Conservation (phyloP, 2,113 vertebrate species). For the Boulengeromyrus knoepffleri region DNA sequence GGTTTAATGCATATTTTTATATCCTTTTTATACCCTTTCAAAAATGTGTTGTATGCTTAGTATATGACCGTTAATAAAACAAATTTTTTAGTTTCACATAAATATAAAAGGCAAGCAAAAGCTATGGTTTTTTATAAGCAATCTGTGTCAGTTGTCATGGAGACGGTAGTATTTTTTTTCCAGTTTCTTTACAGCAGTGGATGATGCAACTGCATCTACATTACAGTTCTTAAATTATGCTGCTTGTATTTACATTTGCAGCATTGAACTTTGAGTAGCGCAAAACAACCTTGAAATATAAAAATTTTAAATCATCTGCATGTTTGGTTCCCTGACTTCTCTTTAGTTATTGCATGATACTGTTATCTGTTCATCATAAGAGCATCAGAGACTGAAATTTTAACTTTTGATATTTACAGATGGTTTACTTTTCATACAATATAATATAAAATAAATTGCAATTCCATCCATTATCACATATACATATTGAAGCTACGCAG, state of each 20-base stretch:
- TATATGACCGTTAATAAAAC: background rate
- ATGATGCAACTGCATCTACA: constrained; percentile 48
- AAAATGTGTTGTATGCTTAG: background rate
- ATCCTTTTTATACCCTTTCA: background rate
- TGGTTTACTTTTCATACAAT: background rate
- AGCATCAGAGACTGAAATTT: background rate
- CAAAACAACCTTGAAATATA: background rate
- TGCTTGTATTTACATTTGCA: constrained; percentile 1
- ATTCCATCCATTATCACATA: background rate
- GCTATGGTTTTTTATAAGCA: constrained; percentile 69
- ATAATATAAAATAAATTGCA: background rate
- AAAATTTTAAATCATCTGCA: background rate
- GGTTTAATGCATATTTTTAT: background rate
- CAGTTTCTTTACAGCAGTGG: constrained; percentile 68
- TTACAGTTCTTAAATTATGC: constrained; percentile 5
- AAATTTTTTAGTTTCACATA: constrained; percentile 65
- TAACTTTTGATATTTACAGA: background rate
- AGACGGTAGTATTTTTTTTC: constrained; percentile 40
- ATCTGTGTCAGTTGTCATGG: constrained; percentile 64
- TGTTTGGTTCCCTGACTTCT: background rate
- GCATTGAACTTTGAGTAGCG: background rate
- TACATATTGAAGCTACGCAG: background rate
- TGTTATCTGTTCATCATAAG: background rate
- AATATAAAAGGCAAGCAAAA: constrained; percentile 70
- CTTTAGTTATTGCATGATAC: background rate